phyloP scores from a whole-genome alignment of 1,140 invertebrate species.

The Nephila pilipes region DNA sequence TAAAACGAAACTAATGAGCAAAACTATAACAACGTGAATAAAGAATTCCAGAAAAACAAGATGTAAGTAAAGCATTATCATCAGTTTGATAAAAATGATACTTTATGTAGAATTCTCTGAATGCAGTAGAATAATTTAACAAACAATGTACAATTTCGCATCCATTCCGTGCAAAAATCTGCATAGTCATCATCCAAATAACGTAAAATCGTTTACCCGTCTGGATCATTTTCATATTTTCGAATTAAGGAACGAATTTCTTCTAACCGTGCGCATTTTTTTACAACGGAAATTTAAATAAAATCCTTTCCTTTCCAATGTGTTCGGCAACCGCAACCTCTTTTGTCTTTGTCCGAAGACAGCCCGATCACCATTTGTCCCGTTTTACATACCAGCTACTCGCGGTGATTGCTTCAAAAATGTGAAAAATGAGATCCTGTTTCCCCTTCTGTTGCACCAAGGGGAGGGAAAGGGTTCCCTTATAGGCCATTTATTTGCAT shows the following conservation, averaged over 20 bases:
- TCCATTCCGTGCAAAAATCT: neutral
- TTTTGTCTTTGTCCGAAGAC: slow-evolving; percentile 11
- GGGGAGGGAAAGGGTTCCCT: neutral
- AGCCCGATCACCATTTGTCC: slow-evolving; percentile 4
- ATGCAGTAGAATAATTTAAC: neutral
- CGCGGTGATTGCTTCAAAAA: slow-evolving; percentile 30
- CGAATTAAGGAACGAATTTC: neutral
- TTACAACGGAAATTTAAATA: neutral
- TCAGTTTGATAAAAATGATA: too few species aligned
- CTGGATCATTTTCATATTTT: slow-evolving; percentile 24
- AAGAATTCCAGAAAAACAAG: too few species aligned
- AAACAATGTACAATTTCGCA: neutral
- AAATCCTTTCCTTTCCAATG: neutral
- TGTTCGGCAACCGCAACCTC: neutral
- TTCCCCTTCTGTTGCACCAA: neutral
- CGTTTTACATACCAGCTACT: neutral
- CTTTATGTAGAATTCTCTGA: neutral
- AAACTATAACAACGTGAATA: too few species aligned
- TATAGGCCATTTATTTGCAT: slow-evolving; percentile 31
- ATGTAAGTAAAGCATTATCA: too few species aligned
- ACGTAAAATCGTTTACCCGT: neutral
- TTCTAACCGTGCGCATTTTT: neutral
- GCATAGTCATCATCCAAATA: neutral
- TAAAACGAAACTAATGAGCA: too few species aligned
- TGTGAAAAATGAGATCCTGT: slow-evolving; percentile 20